phyloP scores from a whole-genome alignment of 1,140 invertebrate species.

The Trypoxylus dichotomus region DNA sequence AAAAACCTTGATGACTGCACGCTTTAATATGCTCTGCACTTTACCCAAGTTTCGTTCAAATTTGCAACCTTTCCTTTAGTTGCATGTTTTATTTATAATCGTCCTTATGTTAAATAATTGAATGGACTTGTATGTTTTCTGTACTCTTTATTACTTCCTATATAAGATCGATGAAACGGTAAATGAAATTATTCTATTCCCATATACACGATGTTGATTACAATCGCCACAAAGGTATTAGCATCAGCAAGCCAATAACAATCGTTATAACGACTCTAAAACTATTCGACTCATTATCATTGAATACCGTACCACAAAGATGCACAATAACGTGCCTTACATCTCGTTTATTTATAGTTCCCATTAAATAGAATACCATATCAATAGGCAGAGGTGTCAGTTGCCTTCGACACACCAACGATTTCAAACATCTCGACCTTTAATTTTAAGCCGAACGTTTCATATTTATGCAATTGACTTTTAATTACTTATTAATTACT shows the following conservation, averaged over 20 bases:
- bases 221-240: background rate
- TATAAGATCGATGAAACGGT: no score
- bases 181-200: no score
- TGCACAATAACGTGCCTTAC: conserved; percentile 1
- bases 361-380: background rate
- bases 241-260: background rate
- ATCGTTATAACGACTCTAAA: background rate
- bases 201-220: background rate
- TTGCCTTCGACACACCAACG: background rate
- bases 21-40: no score
- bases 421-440: conserved; percentile 18
- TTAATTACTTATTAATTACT: background rate
- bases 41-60: no score
- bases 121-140: no score
- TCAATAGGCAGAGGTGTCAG: conserved; percentile 5
- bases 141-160: no score
- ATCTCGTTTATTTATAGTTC: background rate
- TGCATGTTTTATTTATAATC: no score
- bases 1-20: no score
- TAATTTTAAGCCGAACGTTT: background rate
- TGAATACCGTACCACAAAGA: background rate
- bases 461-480: background rate
- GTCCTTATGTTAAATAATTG: no score
- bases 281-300: background rate
- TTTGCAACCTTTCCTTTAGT: no score